Evolutionary conservation across 2,888 invertebrate species (phyloP).

Genomic region (Mycalesis mineus): DNA sequence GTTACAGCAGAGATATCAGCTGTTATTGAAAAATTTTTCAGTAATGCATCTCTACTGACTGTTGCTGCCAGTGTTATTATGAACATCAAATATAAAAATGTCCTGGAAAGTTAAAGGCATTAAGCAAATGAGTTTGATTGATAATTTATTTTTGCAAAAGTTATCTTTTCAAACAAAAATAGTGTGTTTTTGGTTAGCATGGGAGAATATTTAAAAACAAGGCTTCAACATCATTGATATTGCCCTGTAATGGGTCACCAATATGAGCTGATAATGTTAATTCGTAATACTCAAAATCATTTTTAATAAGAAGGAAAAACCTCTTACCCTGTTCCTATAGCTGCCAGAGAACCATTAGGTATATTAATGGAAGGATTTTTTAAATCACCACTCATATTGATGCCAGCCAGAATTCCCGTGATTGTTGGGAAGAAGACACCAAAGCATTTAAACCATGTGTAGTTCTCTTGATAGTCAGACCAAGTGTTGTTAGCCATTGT

Average conservation of each 20-base stretch:
- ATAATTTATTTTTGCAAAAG: no score
- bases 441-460: conserved; percentile 97
- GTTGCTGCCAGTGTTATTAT: conserved; percentile 93
- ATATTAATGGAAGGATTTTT: conserved; percentile 94
- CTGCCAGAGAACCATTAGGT: conserved; percentile 95
- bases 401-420: conserved; percentile 97
- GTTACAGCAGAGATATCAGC: conserved; percentile 92
- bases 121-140: no score
- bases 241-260: no score
- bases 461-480: conserved; percentile 86
- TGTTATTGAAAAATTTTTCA: conserved; percentile 92
- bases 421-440: conserved; percentile 99
- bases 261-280: no score
- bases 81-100: conserved; percentile 92
- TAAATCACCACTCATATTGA: conserved; percentile 99
- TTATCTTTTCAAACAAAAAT: no score
- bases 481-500: conserved; percentile 90
- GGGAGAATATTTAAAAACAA: no score
- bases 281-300: no score
- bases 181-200: no score
- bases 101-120: conserved; percentile 67
- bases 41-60: conserved; percentile 84
- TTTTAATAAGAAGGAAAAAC: not conserved
- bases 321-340: conserved; percentile 89
- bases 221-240: no score